Conservation (phyloP, 2,113 vertebrate genomes). For the Lucifuga dentata region DNA sequence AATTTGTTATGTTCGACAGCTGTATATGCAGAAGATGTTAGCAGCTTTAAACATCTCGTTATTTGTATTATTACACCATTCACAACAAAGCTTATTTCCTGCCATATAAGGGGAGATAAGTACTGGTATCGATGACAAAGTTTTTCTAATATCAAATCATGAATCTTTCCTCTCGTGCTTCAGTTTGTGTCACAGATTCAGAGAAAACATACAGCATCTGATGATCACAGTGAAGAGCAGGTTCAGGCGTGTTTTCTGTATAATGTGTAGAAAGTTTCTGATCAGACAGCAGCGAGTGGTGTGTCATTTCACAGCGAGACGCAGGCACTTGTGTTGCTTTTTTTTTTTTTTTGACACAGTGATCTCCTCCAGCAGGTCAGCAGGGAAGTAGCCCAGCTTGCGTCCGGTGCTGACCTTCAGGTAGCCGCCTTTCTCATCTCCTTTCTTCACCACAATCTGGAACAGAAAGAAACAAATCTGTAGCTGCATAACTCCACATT, state of each 20-base stretch:
- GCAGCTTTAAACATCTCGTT: slow-evolving; percentile 7
- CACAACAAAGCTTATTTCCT: slow-evolving; percentile 16
- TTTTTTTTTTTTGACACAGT: slow-evolving; percentile 48
- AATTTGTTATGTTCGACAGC: no score
- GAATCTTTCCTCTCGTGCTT: background rate
- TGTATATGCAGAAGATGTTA: background rate
- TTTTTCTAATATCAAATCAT: background rate
- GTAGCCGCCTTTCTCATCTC: slow-evolving; percentile 93
- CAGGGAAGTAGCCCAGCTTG: slow-evolving; percentile 95
- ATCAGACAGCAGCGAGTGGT: no score
- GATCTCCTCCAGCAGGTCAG: slow-evolving; percentile 92
- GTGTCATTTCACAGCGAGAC: no score
- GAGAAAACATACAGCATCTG: background rate
- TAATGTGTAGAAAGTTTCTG: background rate
- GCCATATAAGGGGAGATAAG: background rate
- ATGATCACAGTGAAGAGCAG: background rate
- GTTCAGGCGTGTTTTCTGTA: background rate
- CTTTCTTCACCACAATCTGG: slow-evolving; percentile 97
- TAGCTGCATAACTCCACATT: background rate
- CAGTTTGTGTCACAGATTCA: slow-evolving; percentile 2
- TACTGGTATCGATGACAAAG: background rate
- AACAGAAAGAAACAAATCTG: slow-evolving; percentile 38
- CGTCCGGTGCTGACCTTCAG: slow-evolving; percentile 96
- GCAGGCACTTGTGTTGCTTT: no score
- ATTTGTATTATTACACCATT: background rate